Conservation (phyloP, 2,797 vertebrate species). For the Ispidina picta region DNA sequence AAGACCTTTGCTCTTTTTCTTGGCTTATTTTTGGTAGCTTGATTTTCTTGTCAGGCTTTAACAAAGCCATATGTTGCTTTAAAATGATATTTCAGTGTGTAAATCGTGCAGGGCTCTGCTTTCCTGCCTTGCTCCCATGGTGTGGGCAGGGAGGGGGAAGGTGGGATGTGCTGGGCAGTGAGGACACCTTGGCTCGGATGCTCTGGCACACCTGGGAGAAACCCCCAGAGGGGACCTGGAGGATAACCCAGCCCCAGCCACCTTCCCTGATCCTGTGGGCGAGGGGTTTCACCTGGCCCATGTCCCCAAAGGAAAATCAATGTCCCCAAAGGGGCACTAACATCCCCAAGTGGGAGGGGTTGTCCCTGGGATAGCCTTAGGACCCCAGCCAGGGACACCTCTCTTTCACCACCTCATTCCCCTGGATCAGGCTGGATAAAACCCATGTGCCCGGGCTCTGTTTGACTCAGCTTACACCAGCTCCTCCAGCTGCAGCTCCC, state of each 20-base stretch:
- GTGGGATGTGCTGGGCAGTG: rapidly evolving
- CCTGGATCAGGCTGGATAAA: neutral
- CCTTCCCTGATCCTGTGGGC: rapidly evolving
- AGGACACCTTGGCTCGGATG: rapidly evolving
- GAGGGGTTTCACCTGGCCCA: neutral
- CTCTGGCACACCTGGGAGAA: neutral
- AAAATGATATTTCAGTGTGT: neutral
- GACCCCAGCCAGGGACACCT: neutral
- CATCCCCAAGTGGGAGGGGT: neutral
- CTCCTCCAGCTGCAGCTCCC: neutral
- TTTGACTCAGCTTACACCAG: neutral
- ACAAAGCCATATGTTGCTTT: neutral
- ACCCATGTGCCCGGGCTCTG: neutral
- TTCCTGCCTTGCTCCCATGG: neutral
- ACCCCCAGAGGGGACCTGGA: neutral
- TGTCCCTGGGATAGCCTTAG: neutral
- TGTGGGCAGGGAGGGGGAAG: neutral
- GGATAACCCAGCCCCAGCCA: neutral
- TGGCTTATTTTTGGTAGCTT: neutral
- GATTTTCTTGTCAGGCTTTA: neutral
- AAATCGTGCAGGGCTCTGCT: neutral
- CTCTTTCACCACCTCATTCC: neutral
- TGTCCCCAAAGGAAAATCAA: neutral
- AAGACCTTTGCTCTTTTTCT: neutral
- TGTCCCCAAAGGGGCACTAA: neutral